Percentiles rank a stretch among this genome's conserved stretches.
phyloP scores from a whole-genome alignment of 2,113 vertebrate genomes.

The Nesogale talazaci region DNA sequence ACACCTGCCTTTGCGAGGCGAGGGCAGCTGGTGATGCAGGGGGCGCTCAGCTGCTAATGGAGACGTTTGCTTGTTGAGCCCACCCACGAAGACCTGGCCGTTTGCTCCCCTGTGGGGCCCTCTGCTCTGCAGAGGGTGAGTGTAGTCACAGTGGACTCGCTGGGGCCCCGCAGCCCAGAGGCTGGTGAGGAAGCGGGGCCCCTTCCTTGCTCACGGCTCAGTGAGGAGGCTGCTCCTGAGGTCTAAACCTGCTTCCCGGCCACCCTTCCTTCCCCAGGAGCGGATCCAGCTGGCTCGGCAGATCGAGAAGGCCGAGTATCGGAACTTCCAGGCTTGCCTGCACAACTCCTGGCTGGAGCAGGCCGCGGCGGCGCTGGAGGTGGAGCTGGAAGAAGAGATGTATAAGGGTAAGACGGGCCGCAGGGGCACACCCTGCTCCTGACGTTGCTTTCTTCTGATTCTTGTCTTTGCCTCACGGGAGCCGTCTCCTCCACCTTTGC shows the following conservation, averaged over 20 bases:
- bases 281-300: constrained; percentile 91
- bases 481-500: neutral
- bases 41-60: neutral
- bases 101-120: neutral
- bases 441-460: neutral
- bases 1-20: neutral
- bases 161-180: neutral
- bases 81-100: neutral
- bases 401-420: constrained; percentile 84
- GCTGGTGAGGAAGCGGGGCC: neutral
- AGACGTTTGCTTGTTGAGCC: neutral
- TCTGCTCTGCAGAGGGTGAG: neutral
- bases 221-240: neutral
- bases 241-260: neutral
- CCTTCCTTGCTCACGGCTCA: neutral
- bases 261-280: constrained; percentile 85
- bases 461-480: neutral
- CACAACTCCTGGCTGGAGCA: constrained; percentile 96
- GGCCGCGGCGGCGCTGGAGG: constrained; percentile 94
- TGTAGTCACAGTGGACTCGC: neutral
- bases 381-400: constrained; percentile 92
- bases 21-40: neutral
- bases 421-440: neutral
- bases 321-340: constrained; percentile 92
- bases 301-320: constrained; percentile 96